These are phyloP conservation scores for Brienomyrus brachyistius DNA, from an alignment of 2,113 vertebrate species.

Conservation along the genomic window DNA sequence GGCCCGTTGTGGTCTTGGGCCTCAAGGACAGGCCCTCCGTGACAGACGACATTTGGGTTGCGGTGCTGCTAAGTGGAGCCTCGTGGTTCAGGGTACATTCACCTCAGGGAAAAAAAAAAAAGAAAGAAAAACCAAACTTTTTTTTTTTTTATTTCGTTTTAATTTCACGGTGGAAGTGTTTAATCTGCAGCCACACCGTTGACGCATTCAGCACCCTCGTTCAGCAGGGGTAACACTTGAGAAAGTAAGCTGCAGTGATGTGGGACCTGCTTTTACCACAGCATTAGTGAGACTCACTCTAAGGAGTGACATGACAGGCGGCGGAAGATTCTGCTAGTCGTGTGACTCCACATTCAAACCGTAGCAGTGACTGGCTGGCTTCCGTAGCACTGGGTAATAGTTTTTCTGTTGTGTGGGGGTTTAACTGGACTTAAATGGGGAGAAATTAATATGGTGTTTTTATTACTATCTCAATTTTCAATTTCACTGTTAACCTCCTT, in stretches of 20 bases:
- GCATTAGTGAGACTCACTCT: not conserved
- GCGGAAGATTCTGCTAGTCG: not conserved
- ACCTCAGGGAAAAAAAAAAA: not conserved
- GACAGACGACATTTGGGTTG: not conserved
- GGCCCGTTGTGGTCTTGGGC: not conserved
- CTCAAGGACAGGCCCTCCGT: not conserved
- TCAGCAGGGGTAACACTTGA: not conserved
- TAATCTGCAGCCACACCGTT: not conserved
- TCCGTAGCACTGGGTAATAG: not conserved
- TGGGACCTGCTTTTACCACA: not conserved
- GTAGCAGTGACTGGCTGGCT: not conserved
- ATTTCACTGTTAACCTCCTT: not conserved
- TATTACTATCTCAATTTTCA: not conserved
- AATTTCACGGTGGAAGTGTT: not conserved
- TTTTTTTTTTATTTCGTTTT: not conserved
- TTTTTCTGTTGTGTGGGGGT: not conserved
- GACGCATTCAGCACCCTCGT: not conserved
- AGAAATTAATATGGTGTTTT: not conserved
- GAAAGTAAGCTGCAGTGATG: not conserved
- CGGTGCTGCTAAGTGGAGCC: conserved; percentile 6
- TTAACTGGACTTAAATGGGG: not conserved
- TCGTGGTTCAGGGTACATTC: not conserved
- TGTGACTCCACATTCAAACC: not conserved
- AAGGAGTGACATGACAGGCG: not conserved
- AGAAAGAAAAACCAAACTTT: not conserved